These are phyloP conservation scores for Clarias laeviceps DNA, from an alignment of 2,797 vertebrate genomes.

Conservation along the genomic window DNA sequence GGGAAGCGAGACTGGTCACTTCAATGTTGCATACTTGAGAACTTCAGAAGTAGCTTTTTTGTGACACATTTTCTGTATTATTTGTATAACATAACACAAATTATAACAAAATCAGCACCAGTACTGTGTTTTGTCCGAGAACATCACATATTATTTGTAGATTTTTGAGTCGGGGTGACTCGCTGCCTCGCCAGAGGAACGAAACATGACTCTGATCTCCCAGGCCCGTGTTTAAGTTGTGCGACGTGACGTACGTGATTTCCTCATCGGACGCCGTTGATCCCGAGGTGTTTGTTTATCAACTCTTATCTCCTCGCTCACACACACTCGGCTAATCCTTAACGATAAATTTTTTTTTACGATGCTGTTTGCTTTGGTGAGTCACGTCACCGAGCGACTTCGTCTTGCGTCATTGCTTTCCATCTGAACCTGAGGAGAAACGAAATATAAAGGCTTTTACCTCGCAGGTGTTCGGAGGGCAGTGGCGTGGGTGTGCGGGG, in stretches of 20 bases:
- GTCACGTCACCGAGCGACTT: background rate
- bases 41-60: too few species aligned
- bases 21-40: too few species aligned
- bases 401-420: constrained; percentile 37
- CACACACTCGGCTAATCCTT: background rate
- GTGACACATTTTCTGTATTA: too few species aligned
- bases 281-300: background rate
- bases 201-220: background rate
- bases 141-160: too few species aligned
- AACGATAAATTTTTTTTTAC: background rate
- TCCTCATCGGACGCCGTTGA: background rate
- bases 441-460: background rate
- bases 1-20: too few species aligned
- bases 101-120: too few species aligned
- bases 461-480: background rate
- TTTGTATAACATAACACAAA: too few species aligned
- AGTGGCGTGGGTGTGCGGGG: background rate
- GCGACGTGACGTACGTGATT: background rate
- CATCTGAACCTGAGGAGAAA: constrained; percentile 22
- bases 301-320: constrained; percentile 12
- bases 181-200: background rate
- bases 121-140: too few species aligned
- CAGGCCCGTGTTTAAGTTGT: background rate
- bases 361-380: constrained; percentile 5
- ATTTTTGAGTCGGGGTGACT: background rate